phyloP scores from a whole-genome alignment of 2,797 vertebrate species.

The Centropyge bicolor region DNA sequence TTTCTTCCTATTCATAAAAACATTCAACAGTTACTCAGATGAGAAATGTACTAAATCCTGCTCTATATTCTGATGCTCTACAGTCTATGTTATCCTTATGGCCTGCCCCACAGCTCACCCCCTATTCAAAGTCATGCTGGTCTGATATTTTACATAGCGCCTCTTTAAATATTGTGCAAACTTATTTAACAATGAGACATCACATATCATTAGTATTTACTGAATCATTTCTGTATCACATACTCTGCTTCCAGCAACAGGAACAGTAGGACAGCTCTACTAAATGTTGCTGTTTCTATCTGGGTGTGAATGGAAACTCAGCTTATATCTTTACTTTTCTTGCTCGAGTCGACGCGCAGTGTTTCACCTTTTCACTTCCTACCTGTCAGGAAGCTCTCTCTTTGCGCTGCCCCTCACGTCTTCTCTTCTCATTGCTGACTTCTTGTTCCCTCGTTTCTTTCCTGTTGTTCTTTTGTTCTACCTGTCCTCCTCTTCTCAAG shows the following conservation, averaged over 20 bases:
- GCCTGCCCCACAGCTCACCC: not conserved
- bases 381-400: not conserved
- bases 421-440: not conserved
- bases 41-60: not conserved
- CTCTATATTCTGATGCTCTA: too few relatives aligned
- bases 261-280: not conserved
- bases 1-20: not conserved
- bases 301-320: not conserved
- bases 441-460: conserved; percentile 12
- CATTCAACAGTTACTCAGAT: not conserved
- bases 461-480: conserved; percentile 30
- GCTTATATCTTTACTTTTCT: not conserved
- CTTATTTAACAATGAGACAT: conserved; percentile 1
- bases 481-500: conserved; percentile 21
- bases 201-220: conserved; percentile 5
- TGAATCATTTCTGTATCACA: not conserved
- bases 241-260: not conserved
- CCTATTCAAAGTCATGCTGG: not conserved
- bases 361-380: not conserved
- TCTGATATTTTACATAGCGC: not conserved
- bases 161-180: not conserved
- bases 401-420: not conserved
- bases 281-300: not conserved
- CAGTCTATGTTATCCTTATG: not conserved
- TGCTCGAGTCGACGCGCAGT: not conserved